Base-by-base conservation (phyloP, 2,888 invertebrate species). In the Teleogryllus oceanicus region DNA sequence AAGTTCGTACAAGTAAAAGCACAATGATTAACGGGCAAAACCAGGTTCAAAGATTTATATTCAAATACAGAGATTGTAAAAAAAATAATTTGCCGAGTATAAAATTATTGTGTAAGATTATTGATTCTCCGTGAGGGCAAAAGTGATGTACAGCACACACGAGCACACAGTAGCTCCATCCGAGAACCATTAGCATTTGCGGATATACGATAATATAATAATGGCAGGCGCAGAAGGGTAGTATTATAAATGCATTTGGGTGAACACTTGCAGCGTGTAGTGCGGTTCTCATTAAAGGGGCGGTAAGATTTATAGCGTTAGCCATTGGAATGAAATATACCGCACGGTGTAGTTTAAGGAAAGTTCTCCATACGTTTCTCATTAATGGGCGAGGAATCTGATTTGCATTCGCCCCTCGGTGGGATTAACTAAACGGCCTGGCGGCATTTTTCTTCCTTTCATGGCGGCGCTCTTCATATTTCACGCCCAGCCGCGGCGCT, bases 161-260 rank as follows among this genome's bases (percentile, higher is more conserved):
- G 37, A 37, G 5, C 37, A 8, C 5, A 37, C 37, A 37, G 37
- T 37, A 37, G 37, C 37, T 37, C 37, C 16, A 62, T 62, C 62
- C 62, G 62, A 62, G 62, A n/a, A 62, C 62, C 62, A 62, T 62
- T 62, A 62, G 62, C 62, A 62, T 62, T 62, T 62, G 16, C n/a
- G 62, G 62, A 62, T 62, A 62, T 62, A 62, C 62, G 62, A 62
- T 62, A 62, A 62, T 62, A 62, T 62, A 62, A 62, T 62, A 62
- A 62, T 62, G 62, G 62, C 62, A 18, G 62, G 62, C n/a, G 62
- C 62, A 18, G 62, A 62, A 62, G 16, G 62, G 16, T 62, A 62
- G 62, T n/a, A 62, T 62, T 62, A 62, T 62, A 62, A 62, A 62
- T 62, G 62, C 62, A 62, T 62, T 62, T 62, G 62, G 62, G 62